Evolutionary conservation across 2,113 vertebrate genomes (phyloP), one percentile per base, ranked within the genome.

Genomic region (Grantiella picta): DNA sequence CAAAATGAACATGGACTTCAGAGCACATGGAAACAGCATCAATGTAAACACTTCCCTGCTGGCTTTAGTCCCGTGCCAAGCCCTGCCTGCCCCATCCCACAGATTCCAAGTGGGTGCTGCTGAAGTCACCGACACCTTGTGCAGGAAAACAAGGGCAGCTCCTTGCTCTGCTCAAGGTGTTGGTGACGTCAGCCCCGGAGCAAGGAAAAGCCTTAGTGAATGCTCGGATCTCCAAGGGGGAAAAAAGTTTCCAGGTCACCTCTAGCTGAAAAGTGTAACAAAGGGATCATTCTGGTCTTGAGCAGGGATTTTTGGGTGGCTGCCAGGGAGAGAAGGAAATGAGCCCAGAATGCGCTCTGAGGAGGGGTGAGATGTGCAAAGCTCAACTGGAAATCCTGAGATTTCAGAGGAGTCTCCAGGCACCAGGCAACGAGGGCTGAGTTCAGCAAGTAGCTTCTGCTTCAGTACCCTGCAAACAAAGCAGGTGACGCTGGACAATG

Each of bases 101-200:
- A 22, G 56, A 70, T 81, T 76, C 91, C 72, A 33, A 84, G 72
- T 4, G 19, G 82, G 77, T 5, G 0, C 71, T 29, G 94, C 93
- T 95, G 91, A 96, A 83, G 86, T 95, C 96, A 96, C 81, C 4
- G 0, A 76, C 95, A 96, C 95, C 91, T 96, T 60, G 5, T 2
- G 53, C 83, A 65, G 94, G 93, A 82, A 79, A 92, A 95, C 87
- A 60, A 91, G 90, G 54, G 91, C 93, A 92, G 95, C 78, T 92
- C 72, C 89, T 56, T 52, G 81, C 80, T 68, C 76, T 11, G 83
- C 92, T 79, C n/a, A 1, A 92, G 94, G 95, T 88, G 94, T 89
- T 2, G 1, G 73, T 91, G 93, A 97, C 27, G 27, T 95, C 94
- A 95, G 81, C 57, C 82, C 61, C 3, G 0, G n/a, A 56, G 84